Evolutionary conservation across 2,797 vertebrate genomes (phyloP).

Genomic region (Siniperca undulata): DNA sequence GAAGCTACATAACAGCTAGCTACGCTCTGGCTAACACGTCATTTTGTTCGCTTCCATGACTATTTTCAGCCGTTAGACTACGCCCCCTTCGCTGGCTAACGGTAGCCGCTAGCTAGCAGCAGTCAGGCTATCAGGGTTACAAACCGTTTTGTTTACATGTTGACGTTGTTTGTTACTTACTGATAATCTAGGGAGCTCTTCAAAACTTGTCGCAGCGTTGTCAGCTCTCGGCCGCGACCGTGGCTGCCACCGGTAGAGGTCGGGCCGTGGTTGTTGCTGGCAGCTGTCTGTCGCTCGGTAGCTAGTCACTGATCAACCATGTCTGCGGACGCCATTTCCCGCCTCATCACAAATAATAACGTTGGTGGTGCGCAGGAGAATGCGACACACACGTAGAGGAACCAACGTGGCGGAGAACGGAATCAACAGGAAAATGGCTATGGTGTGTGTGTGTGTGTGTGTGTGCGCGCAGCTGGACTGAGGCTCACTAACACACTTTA

Average conservation of each 20-base stretch:
- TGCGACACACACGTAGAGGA: conserved; percentile 73
- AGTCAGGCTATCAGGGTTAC: conserved; percentile 25
- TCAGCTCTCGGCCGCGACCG: conserved; percentile 69
- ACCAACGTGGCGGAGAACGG: conserved; percentile 71
- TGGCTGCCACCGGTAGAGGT: conserved; percentile 61
- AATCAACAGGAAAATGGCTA: conserved; percentile 58
- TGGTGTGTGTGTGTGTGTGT: not conserved
- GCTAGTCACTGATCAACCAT: conserved; percentile 84
- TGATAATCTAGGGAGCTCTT: conserved; percentile 57
- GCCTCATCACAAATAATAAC: conserved; percentile 91
- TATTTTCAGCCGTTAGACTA: conserved; percentile 76
- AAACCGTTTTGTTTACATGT: conserved; percentile 75
- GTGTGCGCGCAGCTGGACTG: conserved; percentile 34
- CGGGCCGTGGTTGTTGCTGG: conserved; percentile 71
- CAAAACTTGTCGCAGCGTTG: conserved; percentile 61
- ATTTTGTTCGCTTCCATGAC: conserved; percentile 64
- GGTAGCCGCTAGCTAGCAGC: conserved; percentile 68
- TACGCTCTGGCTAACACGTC: conserved; percentile 30
- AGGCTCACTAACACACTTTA: conserved; percentile 13
- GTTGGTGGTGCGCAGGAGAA: conserved; percentile 79
- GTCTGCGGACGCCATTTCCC: conserved; percentile 97
- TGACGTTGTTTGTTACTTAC: conserved; percentile 67
- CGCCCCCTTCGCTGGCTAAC: conserved; percentile 78
- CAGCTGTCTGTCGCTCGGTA: conserved; percentile 68
- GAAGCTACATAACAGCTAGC: not conserved